These are phyloP conservation scores for Bellardia pandia DNA, from an alignment of 2,888 invertebrate species.

Conservation along the genomic window DNA sequence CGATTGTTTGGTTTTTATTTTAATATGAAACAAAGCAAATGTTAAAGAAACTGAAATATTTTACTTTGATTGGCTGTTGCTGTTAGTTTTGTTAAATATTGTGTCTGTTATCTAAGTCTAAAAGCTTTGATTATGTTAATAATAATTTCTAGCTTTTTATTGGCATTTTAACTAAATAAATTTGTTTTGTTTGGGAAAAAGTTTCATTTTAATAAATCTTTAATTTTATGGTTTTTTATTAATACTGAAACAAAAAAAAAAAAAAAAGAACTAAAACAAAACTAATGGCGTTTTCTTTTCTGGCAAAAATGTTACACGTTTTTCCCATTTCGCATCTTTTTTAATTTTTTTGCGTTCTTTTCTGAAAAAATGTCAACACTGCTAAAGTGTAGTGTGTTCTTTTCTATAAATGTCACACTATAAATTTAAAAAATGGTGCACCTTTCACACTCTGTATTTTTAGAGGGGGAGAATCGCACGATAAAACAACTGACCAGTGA, in stretches of 20 bases:
- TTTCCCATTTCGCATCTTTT: too few species aligned
- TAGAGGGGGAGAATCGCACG: too few species aligned
- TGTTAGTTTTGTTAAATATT: not conserved
- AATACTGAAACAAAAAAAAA: not conserved
- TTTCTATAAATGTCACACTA: too few species aligned
- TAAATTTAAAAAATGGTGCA: too few species aligned
- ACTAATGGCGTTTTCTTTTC: too few species aligned
- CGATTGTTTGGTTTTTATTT: not conserved
- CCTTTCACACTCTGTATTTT: too few species aligned
- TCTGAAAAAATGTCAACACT: too few species aligned
- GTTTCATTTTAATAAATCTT: conserved; percentile 53
- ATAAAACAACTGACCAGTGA: too few species aligned
- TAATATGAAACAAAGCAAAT: not conserved
- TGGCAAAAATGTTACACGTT: too few species aligned
- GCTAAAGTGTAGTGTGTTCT: too few species aligned
- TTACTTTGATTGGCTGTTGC: not conserved
- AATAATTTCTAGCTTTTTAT: conserved; percentile 61
- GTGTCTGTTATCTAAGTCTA: conserved; percentile 4
- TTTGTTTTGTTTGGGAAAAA: conserved; percentile 25
- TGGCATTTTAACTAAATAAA: conserved; percentile 40
- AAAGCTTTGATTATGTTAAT: conserved; percentile 43
- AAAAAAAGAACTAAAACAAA: not conserved
- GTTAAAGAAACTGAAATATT: conserved; percentile 1
- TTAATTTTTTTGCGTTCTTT: too few species aligned
- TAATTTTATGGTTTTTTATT: conserved; percentile 57